Evolutionary conservation across 2,888 invertebrate species (phyloP).

Genomic region (Andrena bicolor): DNA sequence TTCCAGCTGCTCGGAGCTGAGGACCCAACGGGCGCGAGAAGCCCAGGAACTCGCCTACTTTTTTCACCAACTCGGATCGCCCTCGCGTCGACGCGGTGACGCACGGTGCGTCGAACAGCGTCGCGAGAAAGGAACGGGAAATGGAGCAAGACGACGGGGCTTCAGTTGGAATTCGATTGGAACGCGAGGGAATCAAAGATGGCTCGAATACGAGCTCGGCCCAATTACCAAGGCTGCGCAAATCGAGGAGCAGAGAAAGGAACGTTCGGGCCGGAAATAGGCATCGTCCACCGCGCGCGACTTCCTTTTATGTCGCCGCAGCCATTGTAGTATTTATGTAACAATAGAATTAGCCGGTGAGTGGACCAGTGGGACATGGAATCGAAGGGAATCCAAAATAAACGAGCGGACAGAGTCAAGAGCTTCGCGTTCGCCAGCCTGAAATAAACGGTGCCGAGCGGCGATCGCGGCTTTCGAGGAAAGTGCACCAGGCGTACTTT

Average conservation of each 20-base stretch:
- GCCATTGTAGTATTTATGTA: conserved; percentile 74
- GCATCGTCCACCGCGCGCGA: conserved; percentile 34
- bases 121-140: conserved; percentile 30
- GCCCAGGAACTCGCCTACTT: conserved; percentile 15
- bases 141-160: conserved; percentile 3
- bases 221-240: conserved; percentile 52
- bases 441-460: conserved; percentile 28
- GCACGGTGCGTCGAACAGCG: neutral
- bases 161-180: neutral
- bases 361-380: conserved; percentile 81
- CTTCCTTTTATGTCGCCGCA: conserved; percentile 78
- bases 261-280: conserved; percentile 56
- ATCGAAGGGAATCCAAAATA: conserved; percentile 76
- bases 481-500: neutral
- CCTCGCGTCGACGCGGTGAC: conserved; percentile 43
- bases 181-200: conserved; percentile 17
- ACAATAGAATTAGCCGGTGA: conserved; percentile 80
- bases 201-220: conserved; percentile 32
- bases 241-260: conserved; percentile 34
- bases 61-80: neutral
- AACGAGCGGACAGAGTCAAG: conserved; percentile 43
- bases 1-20: too few relatives aligned
- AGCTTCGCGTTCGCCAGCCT: conserved; percentile 3
- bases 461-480: neutral
- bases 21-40: neutral